phyloP scores from a whole-genome alignment of 2,797 vertebrate species.

The Cynodonichthys magdalenae region DNA sequence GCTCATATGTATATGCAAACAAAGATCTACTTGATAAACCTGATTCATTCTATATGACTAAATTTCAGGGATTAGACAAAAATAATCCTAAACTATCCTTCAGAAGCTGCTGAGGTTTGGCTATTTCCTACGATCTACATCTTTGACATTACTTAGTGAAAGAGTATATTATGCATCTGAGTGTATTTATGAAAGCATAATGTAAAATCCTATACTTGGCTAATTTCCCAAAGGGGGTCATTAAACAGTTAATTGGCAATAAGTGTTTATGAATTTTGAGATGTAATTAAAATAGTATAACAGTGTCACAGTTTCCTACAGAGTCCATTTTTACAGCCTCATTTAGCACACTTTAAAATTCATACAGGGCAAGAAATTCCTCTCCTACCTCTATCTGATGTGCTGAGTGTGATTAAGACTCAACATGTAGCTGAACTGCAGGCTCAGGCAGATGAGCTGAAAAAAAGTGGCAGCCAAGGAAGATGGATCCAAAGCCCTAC shows the following conservation, averaged over 20 bases:
- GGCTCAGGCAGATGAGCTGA: conserved; percentile 28
- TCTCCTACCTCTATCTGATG: conserved; percentile 75
- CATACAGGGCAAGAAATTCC: not conserved
- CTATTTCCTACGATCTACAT: not conserved
- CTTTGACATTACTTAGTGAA: not conserved
- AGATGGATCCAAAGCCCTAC: conserved; percentile 50
- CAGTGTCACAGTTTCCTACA: conserved; percentile 27
- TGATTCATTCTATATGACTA: not conserved
- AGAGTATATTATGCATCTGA: not conserved
- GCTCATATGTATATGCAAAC: not conserved
- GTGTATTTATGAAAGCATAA: conserved; percentile 15
- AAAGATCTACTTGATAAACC: not conserved
- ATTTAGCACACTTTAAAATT: conserved; percentile 11
- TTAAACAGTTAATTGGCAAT: conserved; percentile 44
- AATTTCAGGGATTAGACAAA: not conserved
- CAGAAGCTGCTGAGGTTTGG: not conserved
- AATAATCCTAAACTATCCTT: no score
- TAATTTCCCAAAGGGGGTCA: conserved; percentile 39
- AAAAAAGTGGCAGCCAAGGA: conserved; percentile 8
- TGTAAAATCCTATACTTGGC: conserved; percentile 11
- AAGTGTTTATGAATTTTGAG: conserved; percentile 32
- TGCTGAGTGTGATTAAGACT: conserved; percentile 56
- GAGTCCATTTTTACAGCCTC: conserved; percentile 8
- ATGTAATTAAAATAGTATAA: conserved; percentile 40
- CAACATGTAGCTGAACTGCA: conserved; percentile 71